Base-by-base conservation (phyloP, 2,888 invertebrate species). In the Hemithea aestivaria region DNA sequence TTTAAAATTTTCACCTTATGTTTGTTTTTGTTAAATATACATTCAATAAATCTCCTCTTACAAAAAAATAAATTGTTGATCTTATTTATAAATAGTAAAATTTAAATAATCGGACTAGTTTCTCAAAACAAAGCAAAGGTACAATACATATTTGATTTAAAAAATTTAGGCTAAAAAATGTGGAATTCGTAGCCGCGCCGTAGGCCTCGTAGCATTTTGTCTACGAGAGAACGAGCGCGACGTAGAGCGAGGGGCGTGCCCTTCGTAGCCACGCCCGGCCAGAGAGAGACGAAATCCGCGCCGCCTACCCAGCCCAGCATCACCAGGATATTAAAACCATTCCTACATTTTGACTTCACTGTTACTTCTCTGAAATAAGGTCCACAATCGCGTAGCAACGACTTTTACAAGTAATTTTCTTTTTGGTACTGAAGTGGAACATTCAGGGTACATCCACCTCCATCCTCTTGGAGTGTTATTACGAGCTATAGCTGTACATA, bases 251-350 rank as follows among this genome's bases (percentile, higher is more conserved):
- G 64, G 62, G 84, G 84, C 83, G 84, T 83, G 73, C 42, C 65
- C 39, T 34, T 20, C 25, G 32, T 28, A 45, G 75, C 70, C 83
- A 84, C 85, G 82, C 85, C 85, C 73, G 65, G 58, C 64, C 62
- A 66, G 74, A 75, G 69, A 73, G 76, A 53, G 50, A 53, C 52
- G 35, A 46, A 78, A 66, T 62, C 58, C 62, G 56, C 69, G 54
- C 81, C 83, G 82, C 84, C 84, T 75, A 83, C 77, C 65, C 53
- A 51, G 50, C 56, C 43, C 62, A 48, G 50, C 45, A 56, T 62
- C 51, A 48, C 59, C 56, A 62, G 53, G 55, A 53, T 54, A 47
- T 35, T 16, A 16, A 2, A 16, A 16, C 16, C 16, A 4, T 5
- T 16, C 5, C 16, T 16, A 16, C 16, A 16, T 16, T 16, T 16